Evolutionary conservation across 1,140 invertebrate species (phyloP).

Genomic region (Orussus abietinus): DNA sequence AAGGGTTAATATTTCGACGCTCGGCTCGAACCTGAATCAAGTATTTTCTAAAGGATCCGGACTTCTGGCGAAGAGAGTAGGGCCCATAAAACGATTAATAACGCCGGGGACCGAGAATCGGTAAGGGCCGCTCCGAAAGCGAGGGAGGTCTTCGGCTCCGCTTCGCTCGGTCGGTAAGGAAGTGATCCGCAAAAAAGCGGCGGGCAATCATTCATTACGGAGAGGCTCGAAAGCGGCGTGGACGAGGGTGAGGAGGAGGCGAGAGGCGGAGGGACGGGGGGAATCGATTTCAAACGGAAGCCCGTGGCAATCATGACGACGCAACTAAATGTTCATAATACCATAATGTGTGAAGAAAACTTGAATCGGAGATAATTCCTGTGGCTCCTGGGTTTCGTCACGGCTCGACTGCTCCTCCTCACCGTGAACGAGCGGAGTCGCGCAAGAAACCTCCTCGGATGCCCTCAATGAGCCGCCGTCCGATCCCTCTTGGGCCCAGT

Average conservation of each 20-base stretch:
- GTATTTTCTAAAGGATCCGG: too few species aligned
- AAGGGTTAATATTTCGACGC: too few species aligned
- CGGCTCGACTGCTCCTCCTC: slow-evolving; percentile 41
- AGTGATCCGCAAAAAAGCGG: background rate
- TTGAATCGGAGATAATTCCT: slow-evolving; percentile 38
- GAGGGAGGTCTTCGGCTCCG: too few species aligned
- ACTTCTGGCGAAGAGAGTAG: too few species aligned
- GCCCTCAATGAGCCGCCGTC: too few species aligned
- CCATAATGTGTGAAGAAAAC: slow-evolving; percentile 44
- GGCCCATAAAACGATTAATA: too few species aligned
- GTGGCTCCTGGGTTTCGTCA: slow-evolving; percentile 40
- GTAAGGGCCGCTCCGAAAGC: too few species aligned
- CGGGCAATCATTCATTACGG: background rate
- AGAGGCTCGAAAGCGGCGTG: too few species aligned
- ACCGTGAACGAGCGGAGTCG: slow-evolving; percentile 40
- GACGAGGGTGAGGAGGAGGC: slow-evolving; percentile 20
- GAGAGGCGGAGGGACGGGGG: slow-evolving; percentile 15
- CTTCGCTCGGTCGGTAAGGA: too few species aligned
- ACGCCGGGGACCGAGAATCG: too few species aligned
- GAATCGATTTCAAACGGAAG: slow-evolving; percentile 37
- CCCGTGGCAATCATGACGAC: slow-evolving; percentile 47
- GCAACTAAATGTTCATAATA: slow-evolving; percentile 50
- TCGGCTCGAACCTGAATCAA: too few species aligned
- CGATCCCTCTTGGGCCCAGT: slow-evolving; percentile 42
- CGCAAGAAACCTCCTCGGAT: slow-evolving; percentile 39